Percentiles rank a stretch among this genome's conserved stretches.
These are phyloP conservation scores for Vulpes ferrilata DNA, from an alignment of 2,113 vertebrate species.

Conservation along the genomic window DNA sequence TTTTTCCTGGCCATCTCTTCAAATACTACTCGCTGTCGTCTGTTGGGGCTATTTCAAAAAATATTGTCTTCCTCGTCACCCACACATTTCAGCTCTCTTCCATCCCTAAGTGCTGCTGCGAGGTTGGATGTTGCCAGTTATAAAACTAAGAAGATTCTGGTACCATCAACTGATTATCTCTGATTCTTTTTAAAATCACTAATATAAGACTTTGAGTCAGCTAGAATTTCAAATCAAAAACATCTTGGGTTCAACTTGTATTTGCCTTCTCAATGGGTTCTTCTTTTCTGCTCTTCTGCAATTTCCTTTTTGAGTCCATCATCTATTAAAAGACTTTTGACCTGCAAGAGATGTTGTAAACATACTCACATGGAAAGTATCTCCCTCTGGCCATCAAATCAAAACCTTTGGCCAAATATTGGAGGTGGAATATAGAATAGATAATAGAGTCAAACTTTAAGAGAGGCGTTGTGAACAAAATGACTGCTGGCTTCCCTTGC, in stretches of 20 bases:
- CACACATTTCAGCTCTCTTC: constrained; percentile 31
- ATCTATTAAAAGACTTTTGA: not conserved
- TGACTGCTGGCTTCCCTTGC: not conserved
- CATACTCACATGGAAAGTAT: not conserved
- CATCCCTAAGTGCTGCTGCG: not conserved
- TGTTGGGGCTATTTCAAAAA: constrained; percentile 15
- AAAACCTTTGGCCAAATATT: not conserved
- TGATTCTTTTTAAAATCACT: not conserved
- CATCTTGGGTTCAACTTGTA: not conserved
- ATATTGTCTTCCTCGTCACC: not conserved
- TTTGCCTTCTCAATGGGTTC: not conserved
- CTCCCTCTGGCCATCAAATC: not conserved
- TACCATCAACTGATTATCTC: not conserved
- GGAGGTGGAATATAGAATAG: not conserved
- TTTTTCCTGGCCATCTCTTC: constrained; percentile 58
- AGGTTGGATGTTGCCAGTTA: constrained; percentile 14
- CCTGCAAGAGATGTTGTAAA: not conserved
- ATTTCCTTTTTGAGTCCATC: not conserved
- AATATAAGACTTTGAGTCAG: not conserved
- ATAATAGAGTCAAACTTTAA: not conserved
- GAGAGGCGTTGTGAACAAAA: not conserved
- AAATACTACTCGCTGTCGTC: not conserved
- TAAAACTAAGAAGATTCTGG: constrained; percentile 8
- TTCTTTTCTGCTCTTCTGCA: not conserved
- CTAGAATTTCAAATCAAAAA: constrained; percentile 39